Evolutionary conservation across 2,888 invertebrate species (phyloP), one percentile per base, ranked within the genome.

Genomic region (Ormyrus labotus): DNA sequence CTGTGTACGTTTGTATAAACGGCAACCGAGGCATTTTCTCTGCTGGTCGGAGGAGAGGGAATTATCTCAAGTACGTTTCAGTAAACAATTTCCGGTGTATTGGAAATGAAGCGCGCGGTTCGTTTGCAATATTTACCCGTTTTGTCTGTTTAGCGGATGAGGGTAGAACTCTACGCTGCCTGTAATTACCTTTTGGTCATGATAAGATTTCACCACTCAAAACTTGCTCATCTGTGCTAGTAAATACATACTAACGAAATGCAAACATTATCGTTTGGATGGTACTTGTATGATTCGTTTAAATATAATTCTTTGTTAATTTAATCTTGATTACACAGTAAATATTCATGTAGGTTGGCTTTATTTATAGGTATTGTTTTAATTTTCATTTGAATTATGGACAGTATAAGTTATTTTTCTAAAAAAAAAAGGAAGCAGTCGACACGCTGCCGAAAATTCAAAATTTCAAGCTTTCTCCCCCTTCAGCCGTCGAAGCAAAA

Each of bases 101-200:
- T 69, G 64, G 64, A 65, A 79, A 53, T 45, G 51, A 61, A 58
- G 58, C 69, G 34, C 55, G 68, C 53, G 47, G 50, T 79, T 69
- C 69, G 68, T 73, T 73, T 79, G 60, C 61, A 73, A 73, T 74
- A 64, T 79, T 79, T 79, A 64, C 68, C 53, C 57, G 64, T 58
- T 58, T 64, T 58, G 57, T 69, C 63, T 51, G 55, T 48, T 78
- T 74, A 58, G 48, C 51, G 13, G 11, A 77, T 63, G 64, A 77
- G 57, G 55, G 10, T 5, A 51, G n/a, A 13, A 51, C 55, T 51
- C 34, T 34, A 34, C 34, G 34, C 34, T 34, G 34, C 34, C 34
- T 34, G 55, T 65, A 70, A 74, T 79, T 57, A 63, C 64, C 57
- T 65, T 34, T 10, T 19, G 64, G 34, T 4, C 60, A 47, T 45